phyloP scores from a whole-genome alignment of 2,888 invertebrate species.

The Drosophila nigricruria region DNA sequence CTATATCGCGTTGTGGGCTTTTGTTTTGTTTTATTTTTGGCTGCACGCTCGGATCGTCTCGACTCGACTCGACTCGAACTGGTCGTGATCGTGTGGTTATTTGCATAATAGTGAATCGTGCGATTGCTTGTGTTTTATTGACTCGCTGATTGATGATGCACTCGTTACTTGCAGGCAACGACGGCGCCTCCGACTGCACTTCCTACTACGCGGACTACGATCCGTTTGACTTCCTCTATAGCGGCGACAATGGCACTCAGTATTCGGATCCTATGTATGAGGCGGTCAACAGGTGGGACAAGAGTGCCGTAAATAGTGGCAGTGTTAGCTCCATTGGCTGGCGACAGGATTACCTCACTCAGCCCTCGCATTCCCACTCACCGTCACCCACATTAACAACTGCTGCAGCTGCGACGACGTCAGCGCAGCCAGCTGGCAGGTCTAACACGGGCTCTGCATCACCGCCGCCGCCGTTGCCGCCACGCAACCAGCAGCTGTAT shows the following conservation, averaged over 20 bases:
- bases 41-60: conserved; percentile 34
- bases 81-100: conserved; percentile 20
- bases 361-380: conserved; percentile 30
- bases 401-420: conserved; percentile 18
- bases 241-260: conserved; percentile 87
- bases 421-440: conserved; percentile 15
- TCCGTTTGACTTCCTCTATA: conserved; percentile 92
- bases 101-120: conserved; percentile 59
- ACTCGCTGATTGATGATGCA: conserved; percentile 68
- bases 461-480: conserved; percentile 88
- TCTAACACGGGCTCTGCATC: conserved; percentile 46
- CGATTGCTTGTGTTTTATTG: conserved; percentile 34
- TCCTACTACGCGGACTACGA: conserved; percentile 92
- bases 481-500: conserved; percentile 85
- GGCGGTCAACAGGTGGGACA: conserved; percentile 88
- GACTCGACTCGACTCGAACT: conserved; percentile 14
- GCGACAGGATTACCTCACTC: conserved; percentile 75
- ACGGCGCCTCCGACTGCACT: conserved; percentile 87
- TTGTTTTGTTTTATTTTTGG: conserved; percentile 66
- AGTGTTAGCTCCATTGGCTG: conserved; percentile 83
- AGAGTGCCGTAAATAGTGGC: conserved; percentile 74
- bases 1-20: conserved; percentile 4
- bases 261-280: conserved; percentile 90
- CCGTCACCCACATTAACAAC: conserved; percentile 22
- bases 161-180: conserved; percentile 86